A percentile compares a stretch with the other conserved stretches of the same genome.
Evolutionary conservation across 2,113 vertebrate genomes (phyloP).

Genomic region (Misgurnus anguillicaudatus): DNA sequence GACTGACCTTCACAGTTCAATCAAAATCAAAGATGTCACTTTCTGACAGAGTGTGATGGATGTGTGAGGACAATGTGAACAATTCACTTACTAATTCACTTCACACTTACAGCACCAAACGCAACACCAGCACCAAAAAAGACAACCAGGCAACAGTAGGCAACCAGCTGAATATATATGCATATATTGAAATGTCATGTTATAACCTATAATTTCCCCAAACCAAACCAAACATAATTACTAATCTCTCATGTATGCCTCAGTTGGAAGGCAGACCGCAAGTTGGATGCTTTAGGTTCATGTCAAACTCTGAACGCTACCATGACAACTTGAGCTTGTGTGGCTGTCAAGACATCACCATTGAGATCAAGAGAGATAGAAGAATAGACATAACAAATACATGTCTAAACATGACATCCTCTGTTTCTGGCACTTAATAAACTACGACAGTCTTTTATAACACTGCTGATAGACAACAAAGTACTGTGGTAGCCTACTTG

Average conservation of each 20-base stretch:
- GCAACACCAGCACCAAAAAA: background rate
- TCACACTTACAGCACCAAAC: background rate
- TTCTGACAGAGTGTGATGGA: slow-evolving; percentile 21
- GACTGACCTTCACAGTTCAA: slow-evolving; percentile 43
- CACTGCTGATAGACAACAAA: too few relatives aligned
- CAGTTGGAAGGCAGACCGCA: background rate
- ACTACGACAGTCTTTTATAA: background rate
- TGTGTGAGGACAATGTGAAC: background rate
- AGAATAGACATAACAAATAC: slow-evolving; percentile 4
- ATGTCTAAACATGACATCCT: slow-evolving; percentile 12
- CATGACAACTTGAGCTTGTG: background rate
- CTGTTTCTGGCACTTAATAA: background rate
- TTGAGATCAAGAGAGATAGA: background rate
- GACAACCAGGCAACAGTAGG: too few relatives aligned
- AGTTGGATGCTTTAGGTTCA: background rate
- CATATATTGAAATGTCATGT: slow-evolving; percentile 12
- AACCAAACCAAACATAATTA: slow-evolving; percentile 12
- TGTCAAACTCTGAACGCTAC: background rate
- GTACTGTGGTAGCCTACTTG: too few relatives aligned
- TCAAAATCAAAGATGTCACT: background rate
- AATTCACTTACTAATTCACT: slow-evolving; percentile 8
- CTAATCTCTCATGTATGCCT: background rate
- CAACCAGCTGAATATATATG: background rate
- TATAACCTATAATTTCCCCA: background rate
- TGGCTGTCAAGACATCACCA: slow-evolving; percentile 5